These are phyloP conservation scores for Sitobion miscanthi DNA, from an alignment of 1,140 invertebrate genomes.

Conservation along the genomic window DNA sequence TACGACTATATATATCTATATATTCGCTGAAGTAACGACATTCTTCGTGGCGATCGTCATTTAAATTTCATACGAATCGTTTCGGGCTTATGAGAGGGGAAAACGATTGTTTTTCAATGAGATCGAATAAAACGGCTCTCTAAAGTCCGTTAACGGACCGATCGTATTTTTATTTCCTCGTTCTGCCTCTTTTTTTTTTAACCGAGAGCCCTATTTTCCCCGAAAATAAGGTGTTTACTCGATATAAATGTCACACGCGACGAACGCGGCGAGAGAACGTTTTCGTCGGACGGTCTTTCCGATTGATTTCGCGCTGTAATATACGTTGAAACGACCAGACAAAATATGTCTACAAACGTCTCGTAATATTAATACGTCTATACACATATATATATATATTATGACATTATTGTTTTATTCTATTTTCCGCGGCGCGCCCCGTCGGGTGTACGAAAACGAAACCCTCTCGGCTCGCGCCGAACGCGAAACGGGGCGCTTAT, in stretches of 20 bases:
- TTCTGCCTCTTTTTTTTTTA: background rate
- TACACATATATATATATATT: no score
- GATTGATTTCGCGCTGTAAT: conserved; percentile 28
- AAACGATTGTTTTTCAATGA: conserved; percentile 24
- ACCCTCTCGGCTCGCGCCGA: background rate
- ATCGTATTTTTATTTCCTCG: background rate
- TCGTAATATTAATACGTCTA: background rate
- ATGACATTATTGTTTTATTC: background rate
- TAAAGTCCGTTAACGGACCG: background rate
- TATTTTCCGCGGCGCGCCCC: background rate
- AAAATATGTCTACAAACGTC: background rate
- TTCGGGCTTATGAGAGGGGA: background rate
- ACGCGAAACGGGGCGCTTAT: background rate
- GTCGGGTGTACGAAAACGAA: background rate
- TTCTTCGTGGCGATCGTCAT: background rate
- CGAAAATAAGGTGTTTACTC: background rate
- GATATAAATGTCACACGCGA: background rate
- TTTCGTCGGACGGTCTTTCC: conserved; percentile 2
- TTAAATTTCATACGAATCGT: background rate
- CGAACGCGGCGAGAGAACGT: background rate
- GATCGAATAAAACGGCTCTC: background rate
- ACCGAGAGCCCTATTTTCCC: background rate
- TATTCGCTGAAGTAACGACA: background rate
- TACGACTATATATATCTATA: background rate
- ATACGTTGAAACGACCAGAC: background rate